Evolutionary conservation across 2,888 invertebrate species (phyloP), one percentile per base, ranked within the genome.

Genomic region (Nemoura dubitans): DNA sequence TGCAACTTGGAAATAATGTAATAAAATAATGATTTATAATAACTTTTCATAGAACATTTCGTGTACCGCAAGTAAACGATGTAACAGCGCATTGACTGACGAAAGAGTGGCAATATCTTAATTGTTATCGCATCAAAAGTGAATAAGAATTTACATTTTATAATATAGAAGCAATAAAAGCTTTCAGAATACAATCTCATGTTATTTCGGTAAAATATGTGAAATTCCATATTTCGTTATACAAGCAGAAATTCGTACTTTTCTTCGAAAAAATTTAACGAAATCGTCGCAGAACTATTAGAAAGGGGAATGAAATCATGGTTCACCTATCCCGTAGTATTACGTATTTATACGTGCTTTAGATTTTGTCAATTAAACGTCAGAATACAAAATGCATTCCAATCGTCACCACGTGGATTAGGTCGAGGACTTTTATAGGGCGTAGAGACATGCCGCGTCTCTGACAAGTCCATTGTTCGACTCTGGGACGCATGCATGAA

Each of bases 1-100:
- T 78, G 26, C 27, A 28, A 78, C 28, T 78, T 78, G 21, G 78
- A 27, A 78, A 78, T 28, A 78, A 78, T 78, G 78, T 25, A 59
- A 59, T 59, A 59, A 59, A 59, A 21, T 21, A 59, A 59, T 59
- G 59, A 21, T 59, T 59, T 59, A 59, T 21, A 59, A 59, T 59
- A 59, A 59, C 36, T 16, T 59, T 59, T 59, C 59, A 21, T 59
- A 10, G 59, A 59, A 21, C 59, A 21, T 59, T 59, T 16, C 59
- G 59, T 59, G 10, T 10, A 59, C 14, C 14, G 21, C 59, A 59
- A 59, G 59, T 59, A 21, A 59, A 59, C 59, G 59, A 21, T 59
- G 59, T 21, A 59, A 59, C 21, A 10, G 59, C 59, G 14, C 59
- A 59, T 59, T 14, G 59, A 21, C 3, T 36, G 36, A 36, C 36